Evolutionary conservation across 2,888 invertebrate genomes (phyloP), one percentile per base, ranked within the genome.

Genomic region (Synanthedon formicaeformis): DNA sequence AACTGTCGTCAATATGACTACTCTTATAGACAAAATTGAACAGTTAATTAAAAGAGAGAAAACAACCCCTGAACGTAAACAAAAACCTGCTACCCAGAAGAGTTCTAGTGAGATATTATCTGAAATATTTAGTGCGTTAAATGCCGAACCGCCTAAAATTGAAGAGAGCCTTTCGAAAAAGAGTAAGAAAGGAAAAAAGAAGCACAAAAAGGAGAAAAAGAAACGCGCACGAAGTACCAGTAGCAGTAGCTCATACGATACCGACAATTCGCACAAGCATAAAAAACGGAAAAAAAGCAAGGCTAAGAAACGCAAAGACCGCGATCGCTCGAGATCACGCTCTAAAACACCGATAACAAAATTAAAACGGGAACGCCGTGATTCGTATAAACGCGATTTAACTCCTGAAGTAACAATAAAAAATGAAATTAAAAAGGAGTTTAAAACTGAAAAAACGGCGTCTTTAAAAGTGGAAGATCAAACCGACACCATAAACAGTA

Each of bases 101-200:
- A 91, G 93, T 6, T 93, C 94, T 0, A 91, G 90, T 70, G 94
- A 96, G 78, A 95, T 96, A 65, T 86, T 96, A 16, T 92, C 94
- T 0, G 96, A 96, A 77, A 81, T 96, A 1, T 95, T 96, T 67
- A 89, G 93, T 64, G 92, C 91, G 23, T 94, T 94, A 68, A 93
- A 93, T 76, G 93, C 93, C 2, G 91, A 90, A 59, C 93, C 93
- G 12, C 93, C 89, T 34, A 89, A 89, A 61, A 78, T 90, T 45
- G 87, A 75, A 57, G 83, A 75, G 54, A 75, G 68, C 61, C 65
- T 72, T 59, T 65, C 64, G 64, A 82, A 79, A 58, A 85, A 85
- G 60, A 74, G 84, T 1, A 90, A 90, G 61, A 90, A 90, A 61
- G 88, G 77, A 59, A 90, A 89, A 63, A 90, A 89, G 71, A 91